Percentiles rank a stretch among this genome's conserved stretches.
These are phyloP conservation scores for Cacoxenus indagator DNA, from an alignment of 2,888 invertebrate species.

Conservation along the genomic window DNA sequence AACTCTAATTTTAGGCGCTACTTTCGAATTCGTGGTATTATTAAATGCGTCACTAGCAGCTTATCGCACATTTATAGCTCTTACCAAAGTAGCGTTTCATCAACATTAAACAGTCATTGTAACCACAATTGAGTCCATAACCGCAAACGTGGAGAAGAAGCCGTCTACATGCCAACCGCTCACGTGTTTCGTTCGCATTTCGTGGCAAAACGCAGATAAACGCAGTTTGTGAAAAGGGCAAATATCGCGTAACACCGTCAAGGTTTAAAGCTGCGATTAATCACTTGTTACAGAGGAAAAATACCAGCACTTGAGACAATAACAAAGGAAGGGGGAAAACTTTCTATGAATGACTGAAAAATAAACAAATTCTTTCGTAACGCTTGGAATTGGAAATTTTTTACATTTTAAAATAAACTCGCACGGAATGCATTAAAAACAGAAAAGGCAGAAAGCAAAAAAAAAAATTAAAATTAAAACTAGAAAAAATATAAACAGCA, in stretches of 20 bases:
- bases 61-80: background rate
- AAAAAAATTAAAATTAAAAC: background rate
- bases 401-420: background rate
- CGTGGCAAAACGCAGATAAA: background rate
- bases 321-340: background rate
- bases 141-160: too few relatives aligned
- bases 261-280: background rate
- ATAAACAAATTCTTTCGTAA: conserved; percentile 15
- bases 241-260: background rate
- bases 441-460: background rate
- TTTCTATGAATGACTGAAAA: conserved; percentile 11
- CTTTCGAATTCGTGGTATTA: too few relatives aligned
- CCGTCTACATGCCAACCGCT: too few relatives aligned
- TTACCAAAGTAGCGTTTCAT: background rate
- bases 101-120: background rate
- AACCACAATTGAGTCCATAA: background rate
- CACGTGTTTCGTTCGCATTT: background rate
- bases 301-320: background rate
- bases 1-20: background rate
- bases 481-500: background rate
- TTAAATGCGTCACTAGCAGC: background rate
- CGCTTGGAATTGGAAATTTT: conserved; percentile 17
- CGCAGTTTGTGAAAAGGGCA: background rate
- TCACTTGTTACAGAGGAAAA: conserved; percentile 1
- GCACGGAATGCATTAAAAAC: conserved; percentile 3